Base-by-base conservation (phyloP, 1,140 invertebrate species). In the Procambarus clarkii region DNA sequence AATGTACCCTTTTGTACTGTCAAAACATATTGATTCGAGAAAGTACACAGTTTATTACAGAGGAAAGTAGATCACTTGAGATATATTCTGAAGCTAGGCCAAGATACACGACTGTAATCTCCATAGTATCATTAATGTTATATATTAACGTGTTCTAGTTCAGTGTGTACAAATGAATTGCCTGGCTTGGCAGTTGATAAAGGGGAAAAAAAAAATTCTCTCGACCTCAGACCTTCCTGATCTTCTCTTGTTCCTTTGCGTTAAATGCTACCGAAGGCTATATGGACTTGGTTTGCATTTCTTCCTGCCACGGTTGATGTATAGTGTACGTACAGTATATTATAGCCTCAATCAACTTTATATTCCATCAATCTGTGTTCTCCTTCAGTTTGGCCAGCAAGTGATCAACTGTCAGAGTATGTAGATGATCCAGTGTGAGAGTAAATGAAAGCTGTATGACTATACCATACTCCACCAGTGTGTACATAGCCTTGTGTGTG, bases 401-500 rank as follows among this genome's bases (percentile, higher is more conserved):
- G 50, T 54, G 60, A 82, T 82, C 50, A 82, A 34, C 69, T 74
- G 69, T 74, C 69, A 34, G 69, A 74, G 69, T 74, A 21, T 69
- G 64, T 69, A 58, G 13, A 58, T 58, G 54, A 58, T 9, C 7
- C 8, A 64, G 60, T 21, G 60, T 21, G 60, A 64, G 13, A 64
- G 60, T 34, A 60, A 5, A 69, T 46, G 81, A 45, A 46, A 44
- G 80, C 15, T 81, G 50, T 24, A n/a, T 34, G 24, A 82, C 58
- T 18, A 11, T 54, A 44, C 45, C 8, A 64, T 83, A 60, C 81
- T 69, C 60, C 81, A 44, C 69, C 69, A 69, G 58, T 64, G 8
- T 83, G 81, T 83, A 83, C 81, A 83, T 83, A 83, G 81, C 13
- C 69, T 74, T 74, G 34, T 69, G 81, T 69, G 81, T 83, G 81